These are phyloP conservation scores for Atractosteus spatula DNA, from an alignment of 2,113 vertebrate species.

Conservation along the genomic window DNA sequence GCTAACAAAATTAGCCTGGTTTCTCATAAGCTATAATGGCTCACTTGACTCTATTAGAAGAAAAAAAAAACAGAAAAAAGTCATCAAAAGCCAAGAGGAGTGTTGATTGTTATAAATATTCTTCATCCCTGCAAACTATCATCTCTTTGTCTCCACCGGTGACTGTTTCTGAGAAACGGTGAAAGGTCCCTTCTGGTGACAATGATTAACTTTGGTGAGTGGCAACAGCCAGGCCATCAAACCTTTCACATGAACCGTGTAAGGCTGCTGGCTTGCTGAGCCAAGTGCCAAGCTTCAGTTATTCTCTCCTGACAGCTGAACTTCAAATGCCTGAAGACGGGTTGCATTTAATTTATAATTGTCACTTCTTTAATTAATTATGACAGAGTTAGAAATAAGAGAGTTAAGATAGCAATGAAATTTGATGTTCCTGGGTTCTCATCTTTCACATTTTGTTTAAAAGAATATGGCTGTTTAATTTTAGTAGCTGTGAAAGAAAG, in stretches of 20 bases:
- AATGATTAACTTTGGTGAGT: slow-evolving; percentile 75
- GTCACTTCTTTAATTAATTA: background rate
- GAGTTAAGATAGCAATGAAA: too few species aligned
- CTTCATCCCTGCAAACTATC: slow-evolving; percentile 34
- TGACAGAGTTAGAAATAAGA: background rate
- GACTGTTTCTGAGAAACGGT: slow-evolving; percentile 59
- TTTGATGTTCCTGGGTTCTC: background rate
- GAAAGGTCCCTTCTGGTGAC: slow-evolving; percentile 55
- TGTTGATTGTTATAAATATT: slow-evolving; percentile 84
- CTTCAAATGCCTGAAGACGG: background rate
- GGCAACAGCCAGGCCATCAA: slow-evolving; percentile 64
- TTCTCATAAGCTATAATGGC: slow-evolving; percentile 83
- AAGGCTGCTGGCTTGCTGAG: slow-evolving; percentile 65
- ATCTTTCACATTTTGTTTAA: too few species aligned
- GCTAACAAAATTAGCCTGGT: slow-evolving; percentile 74
- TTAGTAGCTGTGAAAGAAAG: too few species aligned
- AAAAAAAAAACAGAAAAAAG: slow-evolving; percentile 47
- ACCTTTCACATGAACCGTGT: slow-evolving; percentile 39
- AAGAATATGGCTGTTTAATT: too few species aligned
- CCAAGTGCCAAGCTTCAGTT: slow-evolving; percentile 36
- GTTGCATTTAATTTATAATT: background rate
- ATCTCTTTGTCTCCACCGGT: slow-evolving; percentile 35
- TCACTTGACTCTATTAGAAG: slow-evolving; percentile 79
- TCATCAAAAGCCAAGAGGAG: slow-evolving; percentile 71
- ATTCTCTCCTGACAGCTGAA: slow-evolving; percentile 31